phyloP scores from a whole-genome alignment of 2,888 invertebrate genomes.

The Hypsopygia costalis region DNA sequence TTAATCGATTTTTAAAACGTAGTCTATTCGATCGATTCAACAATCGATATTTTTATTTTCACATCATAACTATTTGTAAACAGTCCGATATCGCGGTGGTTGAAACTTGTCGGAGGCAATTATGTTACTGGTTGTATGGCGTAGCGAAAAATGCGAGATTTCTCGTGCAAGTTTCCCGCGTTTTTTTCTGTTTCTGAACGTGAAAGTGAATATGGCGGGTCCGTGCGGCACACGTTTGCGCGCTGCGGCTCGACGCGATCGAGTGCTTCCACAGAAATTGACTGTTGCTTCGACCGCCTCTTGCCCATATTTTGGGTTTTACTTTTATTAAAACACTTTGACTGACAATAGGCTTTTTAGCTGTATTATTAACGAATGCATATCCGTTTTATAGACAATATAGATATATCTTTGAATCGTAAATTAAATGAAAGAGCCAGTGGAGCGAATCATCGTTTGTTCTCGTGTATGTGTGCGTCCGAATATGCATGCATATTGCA shows the following conservation, averaged over 20 bases:
- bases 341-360: not conserved
- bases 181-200: constrained; percentile 47
- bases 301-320: constrained; percentile 22
- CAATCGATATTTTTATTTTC: constrained; percentile 33
- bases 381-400: not conserved
- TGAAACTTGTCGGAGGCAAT: constrained; percentile 29
- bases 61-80: constrained; percentile 58
- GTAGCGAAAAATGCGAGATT: constrained; percentile 41
- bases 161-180: constrained; percentile 51
- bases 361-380: not conserved
- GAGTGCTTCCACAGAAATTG: constrained; percentile 38
- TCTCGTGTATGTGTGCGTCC: constrained; percentile 24
- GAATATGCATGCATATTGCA: constrained; percentile 33
- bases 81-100: constrained; percentile 37
- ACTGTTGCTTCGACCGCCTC: constrained; percentile 8
- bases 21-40: constrained; percentile 22
- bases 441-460: constrained; percentile 24
- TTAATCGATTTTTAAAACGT: constrained; percentile 26
- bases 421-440: constrained; percentile 23
- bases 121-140: constrained; percentile 34
- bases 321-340: constrained; percentile 26
- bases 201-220: constrained; percentile 55
- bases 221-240: constrained; percentile 51
- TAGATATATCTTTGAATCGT: constrained; percentile 1
- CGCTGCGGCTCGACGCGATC: constrained; percentile 47